Evolutionary conservation across 2,113 vertebrate genomes (phyloP), one percentile per base, ranked within the genome.

Genomic region (Lipophrys pholis): DNA sequence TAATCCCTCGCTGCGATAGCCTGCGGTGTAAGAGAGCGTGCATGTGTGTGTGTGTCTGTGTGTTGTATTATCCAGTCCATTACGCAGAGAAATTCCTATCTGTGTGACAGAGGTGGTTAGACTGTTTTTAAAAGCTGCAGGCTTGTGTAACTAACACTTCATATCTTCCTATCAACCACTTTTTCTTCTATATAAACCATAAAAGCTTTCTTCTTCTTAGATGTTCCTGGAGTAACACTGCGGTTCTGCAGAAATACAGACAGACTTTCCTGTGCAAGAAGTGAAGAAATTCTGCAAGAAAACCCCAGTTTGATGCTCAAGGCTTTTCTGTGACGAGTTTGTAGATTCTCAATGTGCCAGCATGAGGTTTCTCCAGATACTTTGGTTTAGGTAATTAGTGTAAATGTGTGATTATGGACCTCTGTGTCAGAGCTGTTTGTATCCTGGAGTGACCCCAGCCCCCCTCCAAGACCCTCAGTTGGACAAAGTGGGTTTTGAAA

Each of bases 31-130:
- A 62, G 57, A 59, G 30, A 45, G 30, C 17, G 30, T 53, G 36
- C 17, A 7, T 56, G 38, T 50, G 36, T 63, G 17, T 45, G 30
- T 21, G 17, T 58, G 61, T 12, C 15, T 51, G 16, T 42, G 63
- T 53, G 49, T 71, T 46, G 12, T 73, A 55, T 73, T 61, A 73
- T 54, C 11, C 57, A 73, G 63, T 73, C 61, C 11, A 52, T 39
- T 55, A 21, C 67, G 8, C 56, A 59, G 40, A 64, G 39, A 53
- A n/a, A 65, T 60, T 68, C n/a, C 42, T 65, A 79, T 87, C 80
- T 39, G 40, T 52, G 71, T n/a, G 10, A 71, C 9, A 43, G 56
- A 76, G 2, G 54, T 43, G 14, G 38, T 72, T 56, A 3, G 35
- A 41, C 21, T 42, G 43, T 38, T 30, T 45, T 80, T 60, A 35